phyloP scores from a whole-genome alignment of 1,140 invertebrate genomes.

The Monomorium pharaonis region DNA sequence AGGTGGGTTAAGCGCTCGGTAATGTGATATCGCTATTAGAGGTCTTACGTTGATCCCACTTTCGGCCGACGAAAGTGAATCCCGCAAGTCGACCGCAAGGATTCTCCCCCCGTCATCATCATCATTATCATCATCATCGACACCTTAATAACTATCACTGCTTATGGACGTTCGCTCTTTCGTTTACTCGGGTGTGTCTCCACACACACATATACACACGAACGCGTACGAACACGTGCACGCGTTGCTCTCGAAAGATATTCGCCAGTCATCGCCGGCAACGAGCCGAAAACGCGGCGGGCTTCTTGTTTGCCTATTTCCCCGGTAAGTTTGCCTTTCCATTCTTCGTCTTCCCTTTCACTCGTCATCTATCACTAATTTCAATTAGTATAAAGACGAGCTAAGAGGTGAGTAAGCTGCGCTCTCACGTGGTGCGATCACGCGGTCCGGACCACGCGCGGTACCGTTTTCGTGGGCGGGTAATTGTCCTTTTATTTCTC shows the following conservation, averaged over 20 bases:
- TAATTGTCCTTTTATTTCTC: slow-evolving; percentile 4
- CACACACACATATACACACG: not conserved
- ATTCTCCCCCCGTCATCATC: slow-evolving; percentile 49
- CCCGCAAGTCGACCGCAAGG: slow-evolving; percentile 56
- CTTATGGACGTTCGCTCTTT: slow-evolving; percentile 30
- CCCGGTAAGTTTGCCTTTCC: slow-evolving; percentile 48
- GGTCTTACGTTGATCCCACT: slow-evolving; percentile 59
- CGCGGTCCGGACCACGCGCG: not conserved
- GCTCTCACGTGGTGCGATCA: not conserved
- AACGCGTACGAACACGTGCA: not conserved
- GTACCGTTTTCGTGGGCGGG: not conserved
- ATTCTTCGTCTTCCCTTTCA: slow-evolving; percentile 52
- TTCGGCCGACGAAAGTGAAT: slow-evolving; percentile 56
- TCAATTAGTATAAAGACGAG: slow-evolving; percentile 49
- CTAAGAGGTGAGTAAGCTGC: slow-evolving; percentile 28
- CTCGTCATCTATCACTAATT: slow-evolving; percentile 57
- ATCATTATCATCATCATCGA: slow-evolving; percentile 42
- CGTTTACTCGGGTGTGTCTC: slow-evolving; percentile 35
- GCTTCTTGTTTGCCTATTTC: slow-evolving; percentile 59
- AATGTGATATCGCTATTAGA: slow-evolving; percentile 60
- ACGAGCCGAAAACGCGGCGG: slow-evolving; percentile 54
- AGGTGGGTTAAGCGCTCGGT: slow-evolving; percentile 31
- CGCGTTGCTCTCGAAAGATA: slow-evolving; percentile 44
- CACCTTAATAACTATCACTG: slow-evolving; percentile 49
- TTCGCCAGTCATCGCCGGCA: slow-evolving; percentile 56